phyloP scores from a whole-genome alignment of 1,140 invertebrate genomes.

The Lepeophtheirus salmonis region DNA sequence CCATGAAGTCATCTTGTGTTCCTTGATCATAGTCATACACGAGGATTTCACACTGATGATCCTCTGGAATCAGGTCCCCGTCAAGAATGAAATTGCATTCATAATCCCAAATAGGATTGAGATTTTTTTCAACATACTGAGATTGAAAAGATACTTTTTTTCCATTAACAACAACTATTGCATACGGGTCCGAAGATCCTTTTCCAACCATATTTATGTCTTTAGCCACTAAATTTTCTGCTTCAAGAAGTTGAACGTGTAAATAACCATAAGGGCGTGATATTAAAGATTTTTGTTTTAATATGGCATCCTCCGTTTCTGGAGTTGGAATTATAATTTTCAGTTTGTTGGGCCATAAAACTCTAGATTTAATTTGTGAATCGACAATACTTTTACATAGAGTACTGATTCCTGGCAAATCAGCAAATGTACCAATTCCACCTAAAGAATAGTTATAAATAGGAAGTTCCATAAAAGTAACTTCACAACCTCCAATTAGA shows the following conservation, averaged over 20 bases:
- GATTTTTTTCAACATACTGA: conserved; percentile 10
- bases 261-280: neutral
- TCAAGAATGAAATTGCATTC: conserved; percentile 1
- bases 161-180: neutral
- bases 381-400: conserved; percentile 1
- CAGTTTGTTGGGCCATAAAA: conserved; percentile 12
- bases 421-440: conserved; percentile 10
- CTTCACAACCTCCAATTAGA: conserved; percentile 8
- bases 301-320: neutral
- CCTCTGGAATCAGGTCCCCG: neutral
- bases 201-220: neutral
- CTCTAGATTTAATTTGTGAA: neutral
- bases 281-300: conserved; percentile 1
- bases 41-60: neutral
- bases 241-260: neutral
- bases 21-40: conserved; percentile 8
- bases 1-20: conserved; percentile 6
- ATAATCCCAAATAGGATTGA: conserved; percentile 12
- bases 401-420: neutral
- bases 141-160: neutral
- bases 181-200: conserved; percentile 4
- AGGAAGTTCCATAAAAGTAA: neutral
- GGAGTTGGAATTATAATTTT: neutral
- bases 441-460: neutral
- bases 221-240: conserved; percentile 1